Base-by-base conservation (phyloP, 2,888 invertebrate species). In the Octonoba sinensis region DNA sequence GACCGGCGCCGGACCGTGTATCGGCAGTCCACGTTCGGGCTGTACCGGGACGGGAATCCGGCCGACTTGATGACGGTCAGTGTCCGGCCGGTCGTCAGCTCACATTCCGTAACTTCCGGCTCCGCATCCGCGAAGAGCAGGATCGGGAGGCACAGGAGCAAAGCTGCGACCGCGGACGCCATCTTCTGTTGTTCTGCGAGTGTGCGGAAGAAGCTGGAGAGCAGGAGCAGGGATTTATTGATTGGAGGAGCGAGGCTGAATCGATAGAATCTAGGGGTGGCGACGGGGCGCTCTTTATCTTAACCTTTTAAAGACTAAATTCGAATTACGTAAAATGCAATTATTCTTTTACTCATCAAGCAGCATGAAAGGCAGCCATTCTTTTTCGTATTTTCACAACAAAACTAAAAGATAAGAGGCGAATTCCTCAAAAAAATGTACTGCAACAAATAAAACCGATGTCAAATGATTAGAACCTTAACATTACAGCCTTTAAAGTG, bases 1-100 rank as follows among this genome's bases (percentile, higher is more conserved):
- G 73, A 73, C 24, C 79, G 18, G 16, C 84, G 49, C 11, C 77
- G 57, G 20, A 84, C 74, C 3, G 73, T 77, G 70, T 84, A 84
- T 47, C 70, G 69, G 62, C 84, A 84, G 51, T 84, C 84, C 12
- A 82, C 74, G 36, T 82, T 82, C 36, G 84, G 66, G 16, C 77
- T 70, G 60, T 84, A 84, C 64, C 72, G 36, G 56, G 67, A 65
- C 27, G 84, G 84, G 46, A 84, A 84, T 8, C 73, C 73, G 18
- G 66, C 77, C 54, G 77, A 77, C 54, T 84, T 84, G 71, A 84
- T 84, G 49, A 84, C 82, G 36, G 84, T 84, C 18, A 84, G 75
- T 11, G 72, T 71, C 24, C 82, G 62, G 36, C 74, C 74, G 16
- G 84, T 84, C 36, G 84, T 82, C 65, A 84, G 46, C 44, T 78